Base-by-base conservation (phyloP, 2,797 vertebrate genomes). In the Sitta carolinensis region DNA sequence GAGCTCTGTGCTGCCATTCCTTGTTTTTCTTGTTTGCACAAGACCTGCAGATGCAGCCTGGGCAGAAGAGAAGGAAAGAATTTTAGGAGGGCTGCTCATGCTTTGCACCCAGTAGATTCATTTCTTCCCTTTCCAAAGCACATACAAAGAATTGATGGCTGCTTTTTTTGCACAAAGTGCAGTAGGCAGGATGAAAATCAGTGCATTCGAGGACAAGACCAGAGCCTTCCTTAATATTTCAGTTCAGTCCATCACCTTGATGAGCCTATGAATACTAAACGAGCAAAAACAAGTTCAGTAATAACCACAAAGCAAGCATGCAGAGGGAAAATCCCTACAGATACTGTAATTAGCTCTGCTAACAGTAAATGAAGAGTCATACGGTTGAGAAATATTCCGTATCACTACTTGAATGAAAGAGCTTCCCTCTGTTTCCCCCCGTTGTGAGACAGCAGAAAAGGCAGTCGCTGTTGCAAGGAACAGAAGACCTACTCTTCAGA, bases 31-130 rank as follows among this genome's bases (percentile, higher is more conserved):
- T 63, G 25, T 66, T 86, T 75, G 86, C 51, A 82, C 69, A 97
- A 96, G 92, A 95, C 85, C 94, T 91, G 91, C 8, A 8, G 79
- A 86, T 83, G 80, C 66, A 89, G 92, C 92, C 96, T 96, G 87
- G 84, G 81, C 86, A 95, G 84, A 86, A 96, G 94, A 97, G 52
- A 96, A 78, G 75, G 80, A 94, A 96, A 95, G 84, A 86, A 89
- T 90, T 94, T 97, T 90, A 95, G 84, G 85, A 84, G 52, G 64
- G 50, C 84, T 80, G 57, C 72, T 84, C 40, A 6, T 10, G 30
- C 48, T 75, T 74, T 51, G 29, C 26, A 58, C 38, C 84, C 38
- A 42, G 22, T 22, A 88, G 74, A 85, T 17, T 69, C 0, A 81
- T 13, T 74, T 62, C 69, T 23, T 93, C 55, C 76, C 48, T 68